phyloP scores from a whole-genome alignment of 2,797 vertebrate species.

The Crax fasciolata region DNA sequence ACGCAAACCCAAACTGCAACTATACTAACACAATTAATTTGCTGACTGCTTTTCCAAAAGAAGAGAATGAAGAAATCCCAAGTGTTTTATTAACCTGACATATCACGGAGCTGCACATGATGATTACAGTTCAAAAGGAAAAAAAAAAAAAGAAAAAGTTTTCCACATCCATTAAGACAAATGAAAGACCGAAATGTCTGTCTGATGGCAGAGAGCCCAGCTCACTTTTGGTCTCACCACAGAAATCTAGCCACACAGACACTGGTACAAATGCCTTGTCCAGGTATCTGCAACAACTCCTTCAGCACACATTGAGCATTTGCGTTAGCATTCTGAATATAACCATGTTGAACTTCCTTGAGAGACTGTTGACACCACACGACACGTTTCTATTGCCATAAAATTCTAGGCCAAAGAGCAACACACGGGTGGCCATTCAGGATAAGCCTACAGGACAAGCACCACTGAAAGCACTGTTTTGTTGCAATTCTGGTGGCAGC shows the following conservation, averaged over 20 bases:
- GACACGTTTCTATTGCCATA: background rate
- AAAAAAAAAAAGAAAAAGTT: background rate
- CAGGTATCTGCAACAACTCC: background rate
- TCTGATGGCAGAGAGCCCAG: background rate
- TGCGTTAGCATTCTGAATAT: background rate
- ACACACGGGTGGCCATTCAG: accelerated
- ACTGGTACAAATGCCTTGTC: background rate
- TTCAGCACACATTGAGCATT: background rate
- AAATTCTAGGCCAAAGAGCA: background rate
- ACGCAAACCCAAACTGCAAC: background rate
- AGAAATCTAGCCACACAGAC: background rate
- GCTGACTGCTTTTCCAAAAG: background rate
- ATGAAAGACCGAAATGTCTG: background rate
- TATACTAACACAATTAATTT: background rate
- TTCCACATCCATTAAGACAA: background rate
- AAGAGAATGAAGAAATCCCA: background rate
- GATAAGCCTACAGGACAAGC: background rate
- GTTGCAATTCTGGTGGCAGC: background rate
- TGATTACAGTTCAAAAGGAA: background rate
- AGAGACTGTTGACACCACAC: background rate
- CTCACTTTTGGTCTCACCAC: background rate
- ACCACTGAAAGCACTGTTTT: accelerated
- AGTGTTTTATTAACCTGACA: background rate
- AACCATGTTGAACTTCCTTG: background rate
- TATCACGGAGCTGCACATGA: background rate